Evolutionary conservation across 37 sponge, comb jelly and placozoan species (phyloP).

Genomic region (Ephydatia muelleri): DNA sequence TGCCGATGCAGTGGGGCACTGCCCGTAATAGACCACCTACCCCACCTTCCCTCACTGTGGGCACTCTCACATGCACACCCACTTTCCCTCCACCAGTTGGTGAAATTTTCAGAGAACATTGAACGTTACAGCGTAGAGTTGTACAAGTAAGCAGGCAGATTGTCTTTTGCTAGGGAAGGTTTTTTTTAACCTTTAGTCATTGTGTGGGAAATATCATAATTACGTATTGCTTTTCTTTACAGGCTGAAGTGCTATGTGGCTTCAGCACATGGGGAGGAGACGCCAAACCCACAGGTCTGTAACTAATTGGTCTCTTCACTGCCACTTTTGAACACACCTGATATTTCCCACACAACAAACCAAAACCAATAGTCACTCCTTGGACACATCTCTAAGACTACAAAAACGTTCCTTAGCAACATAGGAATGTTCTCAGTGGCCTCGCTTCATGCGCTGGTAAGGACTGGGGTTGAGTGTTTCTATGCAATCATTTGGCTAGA

Average conservation of each 20-base stretch:
- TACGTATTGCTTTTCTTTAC: neutral
- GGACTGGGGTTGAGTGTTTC: neutral
- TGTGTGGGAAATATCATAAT: neutral
- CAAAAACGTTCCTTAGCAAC: constrained; percentile 24
- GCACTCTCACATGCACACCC: neutral
- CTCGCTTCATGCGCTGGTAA: constrained; percentile 62
- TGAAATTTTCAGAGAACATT: constrained; percentile 49
- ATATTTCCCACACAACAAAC: neutral
- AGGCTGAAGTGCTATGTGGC: constrained; percentile 57
- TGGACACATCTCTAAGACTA: constrained; percentile 36
- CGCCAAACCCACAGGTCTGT: constrained; percentile 57
- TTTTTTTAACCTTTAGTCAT: neutral
- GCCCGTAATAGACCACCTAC: too few relatives aligned
- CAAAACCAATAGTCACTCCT: constrained; percentile 29
- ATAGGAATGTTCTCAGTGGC: constrained; percentile 61
- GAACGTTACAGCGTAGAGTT: constrained; percentile 47
- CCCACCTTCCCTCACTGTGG: too few relatives aligned
- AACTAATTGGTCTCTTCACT: neutral
- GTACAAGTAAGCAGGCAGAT: constrained; percentile 22
- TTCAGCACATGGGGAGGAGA: constrained; percentile 53
- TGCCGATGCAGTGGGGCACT: neutral
- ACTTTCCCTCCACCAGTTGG: constrained; percentile 22
- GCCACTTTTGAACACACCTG: neutral
- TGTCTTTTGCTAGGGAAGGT: too few relatives aligned
- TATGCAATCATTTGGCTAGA: too few relatives aligned